Evolutionary conservation across 2,113 vertebrate genomes (phyloP).

Genomic region (Callionymus lyra): DNA sequence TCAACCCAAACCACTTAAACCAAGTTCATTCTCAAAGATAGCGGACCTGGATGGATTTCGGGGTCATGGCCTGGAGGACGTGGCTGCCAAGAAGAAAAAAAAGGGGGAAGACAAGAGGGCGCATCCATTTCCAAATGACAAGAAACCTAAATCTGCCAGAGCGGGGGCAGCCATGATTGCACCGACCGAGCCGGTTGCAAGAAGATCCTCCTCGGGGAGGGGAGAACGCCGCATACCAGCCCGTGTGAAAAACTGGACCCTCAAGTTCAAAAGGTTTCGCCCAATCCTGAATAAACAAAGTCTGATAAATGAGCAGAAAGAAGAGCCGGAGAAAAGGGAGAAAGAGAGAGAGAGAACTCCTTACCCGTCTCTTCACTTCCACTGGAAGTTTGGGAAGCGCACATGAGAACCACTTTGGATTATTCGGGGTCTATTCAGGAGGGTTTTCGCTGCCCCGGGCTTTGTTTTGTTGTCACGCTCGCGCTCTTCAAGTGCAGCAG

Average conservation of each 20-base stretch:
- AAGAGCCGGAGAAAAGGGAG: conserved; percentile 19
- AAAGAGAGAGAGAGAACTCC: conserved; percentile 20
- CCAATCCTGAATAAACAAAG: conserved; percentile 39
- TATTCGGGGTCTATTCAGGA: conserved; percentile 9
- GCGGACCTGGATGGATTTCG: conserved; percentile 9
- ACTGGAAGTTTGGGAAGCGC: conserved; percentile 6
- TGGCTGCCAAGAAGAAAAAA: background rate
- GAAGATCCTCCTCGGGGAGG: conserved; percentile 31
- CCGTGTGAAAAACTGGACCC: conserved; percentile 9
- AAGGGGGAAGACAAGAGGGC: conserved; percentile 1
- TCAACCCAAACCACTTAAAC: background rate
- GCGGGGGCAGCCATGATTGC: conserved; percentile 8
- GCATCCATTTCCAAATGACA: conserved; percentile 17
- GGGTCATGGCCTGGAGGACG: conserved; percentile 8
- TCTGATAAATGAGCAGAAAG: conserved; percentile 52
- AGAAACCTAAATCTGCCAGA: conserved; percentile 6
- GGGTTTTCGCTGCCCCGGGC: background rate
- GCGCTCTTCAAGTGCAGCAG: background rate
- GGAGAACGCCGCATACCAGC: conserved; percentile 15
- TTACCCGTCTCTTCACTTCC: conserved; percentile 13
- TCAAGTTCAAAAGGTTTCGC: conserved; percentile 36
- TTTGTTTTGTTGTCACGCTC: conserved; percentile 20
- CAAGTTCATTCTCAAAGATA: conserved; percentile 5
- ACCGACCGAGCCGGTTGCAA: conserved; percentile 22
- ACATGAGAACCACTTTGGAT: conserved; percentile 1